Conservation (phyloP, 2,113 vertebrate genomes). For the Symphodus melops region DNA sequence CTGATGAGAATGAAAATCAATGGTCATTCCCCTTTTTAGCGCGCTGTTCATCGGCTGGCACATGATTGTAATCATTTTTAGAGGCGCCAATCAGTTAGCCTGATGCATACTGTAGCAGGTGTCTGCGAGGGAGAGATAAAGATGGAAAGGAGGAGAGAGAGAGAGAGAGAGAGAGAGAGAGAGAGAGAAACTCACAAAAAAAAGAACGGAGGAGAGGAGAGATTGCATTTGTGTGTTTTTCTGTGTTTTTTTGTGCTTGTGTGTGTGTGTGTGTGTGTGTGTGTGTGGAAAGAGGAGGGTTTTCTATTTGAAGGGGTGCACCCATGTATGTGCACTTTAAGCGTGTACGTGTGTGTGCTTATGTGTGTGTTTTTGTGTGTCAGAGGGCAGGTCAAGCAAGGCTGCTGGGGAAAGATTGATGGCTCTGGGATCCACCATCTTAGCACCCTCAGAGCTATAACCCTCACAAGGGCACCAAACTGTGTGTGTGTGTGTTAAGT, state of each 20-base stretch:
- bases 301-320: background rate
- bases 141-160: slow-evolving; percentile 26
- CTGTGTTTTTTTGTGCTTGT: slow-evolving; percentile 11
- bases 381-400: slow-evolving; percentile 66
- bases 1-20: slow-evolving; percentile 68
- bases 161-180: slow-evolving; percentile 21
- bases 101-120: slow-evolving; percentile 60
- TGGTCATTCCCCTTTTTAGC: slow-evolving; percentile 64
- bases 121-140: slow-evolving; percentile 61
- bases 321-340: slow-evolving; percentile 17
- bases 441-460: slow-evolving; percentile 72
- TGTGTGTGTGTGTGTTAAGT: slow-evolving; percentile 48
- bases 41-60: slow-evolving; percentile 60
- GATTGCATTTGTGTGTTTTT: slow-evolving; percentile 26
- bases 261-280: slow-evolving; percentile 6
- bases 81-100: slow-evolving; percentile 62
- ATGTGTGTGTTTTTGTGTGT: slow-evolving; percentile 49
- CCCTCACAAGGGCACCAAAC: slow-evolving; percentile 78
- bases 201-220: background rate
- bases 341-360: slow-evolving; percentile 16
- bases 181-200: slow-evolving; percentile 14
- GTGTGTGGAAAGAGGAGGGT: background rate
- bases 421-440: slow-evolving; percentile 66
- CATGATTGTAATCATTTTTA: slow-evolving; percentile 72
- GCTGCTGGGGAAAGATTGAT: slow-evolving; percentile 80